Percentiles rank a stretch among this genome's conserved stretches.
Conservation (phyloP, 2,888 invertebrate species). For the Drosophila borborema region DNA sequence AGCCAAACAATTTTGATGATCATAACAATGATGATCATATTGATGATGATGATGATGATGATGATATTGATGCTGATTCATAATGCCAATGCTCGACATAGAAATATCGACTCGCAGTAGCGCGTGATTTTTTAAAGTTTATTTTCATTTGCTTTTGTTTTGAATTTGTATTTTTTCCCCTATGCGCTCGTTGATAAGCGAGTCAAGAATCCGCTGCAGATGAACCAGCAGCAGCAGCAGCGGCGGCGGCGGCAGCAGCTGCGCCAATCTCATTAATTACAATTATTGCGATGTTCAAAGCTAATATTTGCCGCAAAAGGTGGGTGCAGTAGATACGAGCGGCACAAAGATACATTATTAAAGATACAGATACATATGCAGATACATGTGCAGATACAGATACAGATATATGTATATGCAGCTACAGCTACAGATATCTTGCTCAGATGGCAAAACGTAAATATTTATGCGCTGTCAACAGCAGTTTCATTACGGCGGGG, state of each 20-base stretch:
- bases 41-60: neutral
- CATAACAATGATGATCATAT: neutral
- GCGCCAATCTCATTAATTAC: slow-evolving; percentile 29
- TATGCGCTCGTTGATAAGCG: slow-evolving; percentile 13
- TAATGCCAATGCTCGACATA: neutral
- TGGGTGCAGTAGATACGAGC: slow-evolving; percentile 14
- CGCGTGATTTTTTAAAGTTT: slow-evolving; percentile 39
- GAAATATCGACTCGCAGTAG: slow-evolving; percentile 6
- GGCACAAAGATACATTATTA: slow-evolving; percentile 6
- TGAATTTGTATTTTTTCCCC: neutral
- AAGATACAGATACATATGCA: slow-evolving; percentile 26
- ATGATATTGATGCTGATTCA: neutral
- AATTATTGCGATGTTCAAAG: slow-evolving; percentile 28
- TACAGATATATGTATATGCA: slow-evolving; percentile 20
- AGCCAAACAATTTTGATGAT: neutral
- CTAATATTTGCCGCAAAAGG: slow-evolving; percentile 17
- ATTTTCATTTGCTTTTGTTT: neutral
- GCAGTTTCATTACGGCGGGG: slow-evolving; percentile 35
- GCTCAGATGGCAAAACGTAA: slow-evolving; percentile 35
- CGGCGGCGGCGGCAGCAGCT: neutral
- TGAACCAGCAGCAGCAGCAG: neutral
- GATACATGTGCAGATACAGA: slow-evolving; percentile 13
- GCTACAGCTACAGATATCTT: slow-evolving; percentile 16
- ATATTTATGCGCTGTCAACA: slow-evolving; percentile 54
- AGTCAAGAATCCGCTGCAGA: slow-evolving; percentile 6